Evolutionary conservation across 30 jellyfish, hydroid and myxozoan species (phyloP).

Genomic region (Mastigias papua): DNA sequence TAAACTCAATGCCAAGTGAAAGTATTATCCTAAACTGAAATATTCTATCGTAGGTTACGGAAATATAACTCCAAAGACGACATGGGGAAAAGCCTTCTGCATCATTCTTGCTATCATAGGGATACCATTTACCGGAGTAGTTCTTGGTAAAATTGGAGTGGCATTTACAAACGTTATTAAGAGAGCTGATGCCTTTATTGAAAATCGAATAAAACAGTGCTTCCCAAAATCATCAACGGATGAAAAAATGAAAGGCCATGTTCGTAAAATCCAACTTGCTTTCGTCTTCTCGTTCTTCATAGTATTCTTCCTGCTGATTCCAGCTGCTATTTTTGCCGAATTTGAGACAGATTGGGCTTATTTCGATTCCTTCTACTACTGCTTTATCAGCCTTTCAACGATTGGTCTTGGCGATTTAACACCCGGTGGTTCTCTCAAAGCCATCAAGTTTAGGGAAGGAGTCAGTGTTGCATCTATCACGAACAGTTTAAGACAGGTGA

Average conservation of each 20-base stretch:
- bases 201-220: conserved; percentile 69
- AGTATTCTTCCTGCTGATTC: conserved; percentile 58
- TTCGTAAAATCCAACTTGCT: conserved; percentile 65
- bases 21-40: background rate
- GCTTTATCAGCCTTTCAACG: conserved; percentile 78
- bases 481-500: conserved; percentile 54
- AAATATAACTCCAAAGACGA: conserved; percentile 64
- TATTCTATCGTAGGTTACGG: conserved; percentile 73
- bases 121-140: conserved; percentile 82
- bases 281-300: conserved; percentile 52
- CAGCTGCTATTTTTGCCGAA: conserved; percentile 65
- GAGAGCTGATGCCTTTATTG: conserved; percentile 67
- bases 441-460: conserved; percentile 37
- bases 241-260: conserved; percentile 58
- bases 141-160: conserved; percentile 75
- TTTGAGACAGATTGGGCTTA: conserved; percentile 63
- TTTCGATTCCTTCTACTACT: conserved; percentile 66
- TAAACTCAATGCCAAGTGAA: no score
- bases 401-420: conserved; percentile 74
- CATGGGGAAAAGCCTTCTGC: conserved; percentile 70
- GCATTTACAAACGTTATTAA: conserved; percentile 68
- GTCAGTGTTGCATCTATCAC: background rate
- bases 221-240: conserved; percentile 63
- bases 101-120: conserved; percentile 74
- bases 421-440: conserved; percentile 71